Evolutionary conservation across 1,140 invertebrate species (phyloP).

Genomic region (Periplaneta americana): DNA sequence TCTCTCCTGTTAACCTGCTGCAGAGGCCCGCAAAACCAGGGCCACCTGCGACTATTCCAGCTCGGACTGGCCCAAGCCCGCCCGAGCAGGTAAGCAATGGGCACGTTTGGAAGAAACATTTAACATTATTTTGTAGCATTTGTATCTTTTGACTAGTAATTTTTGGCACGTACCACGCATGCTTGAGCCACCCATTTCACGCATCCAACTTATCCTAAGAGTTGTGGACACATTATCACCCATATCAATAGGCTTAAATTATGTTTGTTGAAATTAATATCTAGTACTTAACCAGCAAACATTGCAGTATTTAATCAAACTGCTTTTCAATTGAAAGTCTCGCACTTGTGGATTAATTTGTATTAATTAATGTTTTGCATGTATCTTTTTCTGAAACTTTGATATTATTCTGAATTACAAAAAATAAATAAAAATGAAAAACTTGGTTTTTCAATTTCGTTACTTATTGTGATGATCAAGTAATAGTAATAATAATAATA

Average conservation of each 20-base stretch:
- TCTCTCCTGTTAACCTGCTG: conserved; percentile 37
- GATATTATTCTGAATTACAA: no score
- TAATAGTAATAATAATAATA: no score
- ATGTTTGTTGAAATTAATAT: neutral
- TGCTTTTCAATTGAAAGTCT: neutral
- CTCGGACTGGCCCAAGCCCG: conserved; percentile 33
- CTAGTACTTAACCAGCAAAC: no score
- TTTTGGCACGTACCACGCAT: neutral
- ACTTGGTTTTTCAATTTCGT: no score
- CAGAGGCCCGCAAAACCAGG: conserved; percentile 51
- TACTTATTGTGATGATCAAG: no score
- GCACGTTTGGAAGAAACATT: neutral
- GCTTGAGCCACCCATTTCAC: neutral
- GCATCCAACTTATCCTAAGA: no score
- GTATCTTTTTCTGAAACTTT: neutral
- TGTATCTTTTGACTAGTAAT: conserved; percentile 2
- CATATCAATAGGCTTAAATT: neutral
- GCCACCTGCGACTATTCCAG: conserved; percentile 23
- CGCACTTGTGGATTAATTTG: neutral
- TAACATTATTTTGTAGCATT: conserved; percentile 9
- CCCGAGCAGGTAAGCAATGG: conserved; percentile 49
- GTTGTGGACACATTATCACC: no score
- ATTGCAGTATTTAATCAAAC: neutral
- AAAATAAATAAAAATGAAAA: no score
- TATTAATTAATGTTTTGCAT: no score